These are phyloP conservation scores for Papilio polytes DNA, from an alignment of 1,140 invertebrate genomes.

Conservation along the genomic window DNA sequence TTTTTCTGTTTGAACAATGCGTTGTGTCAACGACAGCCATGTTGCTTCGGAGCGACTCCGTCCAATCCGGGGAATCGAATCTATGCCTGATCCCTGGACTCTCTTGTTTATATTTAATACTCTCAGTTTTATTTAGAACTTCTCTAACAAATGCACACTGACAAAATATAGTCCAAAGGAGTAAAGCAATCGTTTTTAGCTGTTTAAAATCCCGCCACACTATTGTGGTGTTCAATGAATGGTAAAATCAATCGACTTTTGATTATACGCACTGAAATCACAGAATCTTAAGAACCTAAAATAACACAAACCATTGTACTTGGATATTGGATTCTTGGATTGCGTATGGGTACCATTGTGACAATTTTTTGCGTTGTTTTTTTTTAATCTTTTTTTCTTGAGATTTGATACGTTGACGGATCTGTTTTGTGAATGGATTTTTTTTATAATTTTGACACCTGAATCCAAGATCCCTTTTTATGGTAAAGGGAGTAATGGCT, in stretches of 20 bases:
- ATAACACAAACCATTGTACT: conserved; percentile 70
- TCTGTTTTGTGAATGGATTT: conserved; percentile 63
- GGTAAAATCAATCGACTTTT: conserved; percentile 49
- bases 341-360: conserved; percentile 70
- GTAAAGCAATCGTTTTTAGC: background rate
- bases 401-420: conserved; percentile 76
- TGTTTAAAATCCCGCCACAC: conserved; percentile 14
- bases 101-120: conserved; percentile 30
- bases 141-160: background rate
- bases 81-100: conserved; percentile 43
- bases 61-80: conserved; percentile 55
- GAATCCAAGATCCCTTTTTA: conserved; percentile 64
- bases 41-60: conserved; percentile 50
- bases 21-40: conserved; percentile 77
- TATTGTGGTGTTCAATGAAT: conserved; percentile 29
- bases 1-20: conserved; percentile 78
- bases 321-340: conserved; percentile 73
- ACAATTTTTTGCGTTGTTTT: conserved; percentile 55
- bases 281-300: conserved; percentile 69
- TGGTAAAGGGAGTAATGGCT: conserved; percentile 50
- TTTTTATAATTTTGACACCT: conserved; percentile 76
- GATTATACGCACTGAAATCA: conserved; percentile 51
- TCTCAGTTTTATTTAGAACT: background rate
- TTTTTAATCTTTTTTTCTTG: conserved; percentile 54
- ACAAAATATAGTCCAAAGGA: background rate